phyloP scores from a whole-genome alignment of 2,797 vertebrate species.

The Myotis findleyi region DNA sequence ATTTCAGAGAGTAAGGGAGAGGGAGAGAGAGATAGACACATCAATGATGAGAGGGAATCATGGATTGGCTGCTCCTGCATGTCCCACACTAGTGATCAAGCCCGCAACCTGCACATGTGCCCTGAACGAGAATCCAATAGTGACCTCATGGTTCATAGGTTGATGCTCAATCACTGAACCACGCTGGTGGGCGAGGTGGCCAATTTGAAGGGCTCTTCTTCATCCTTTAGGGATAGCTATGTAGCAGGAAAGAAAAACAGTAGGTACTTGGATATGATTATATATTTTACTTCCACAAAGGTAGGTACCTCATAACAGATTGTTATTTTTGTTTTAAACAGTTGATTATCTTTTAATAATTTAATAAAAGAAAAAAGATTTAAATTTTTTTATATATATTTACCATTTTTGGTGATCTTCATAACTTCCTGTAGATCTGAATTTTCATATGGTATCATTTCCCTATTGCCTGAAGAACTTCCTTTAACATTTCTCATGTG shows the following conservation, averaged over 20 bases:
- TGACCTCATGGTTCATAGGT: no score
- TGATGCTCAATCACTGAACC: no score
- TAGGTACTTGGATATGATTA: neutral
- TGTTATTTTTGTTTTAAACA: neutral
- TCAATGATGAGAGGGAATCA: no score
- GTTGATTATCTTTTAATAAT: neutral
- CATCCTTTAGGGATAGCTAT: neutral
- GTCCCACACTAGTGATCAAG: no score
- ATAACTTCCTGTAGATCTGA: neutral
- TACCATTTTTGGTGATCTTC: neutral
- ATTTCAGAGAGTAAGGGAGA: no score
- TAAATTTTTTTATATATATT: neutral
- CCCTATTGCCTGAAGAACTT: neutral
- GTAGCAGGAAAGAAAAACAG: neutral
- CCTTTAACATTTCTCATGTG: neutral
- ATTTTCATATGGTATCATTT: neutral
- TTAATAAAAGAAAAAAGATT: neutral
- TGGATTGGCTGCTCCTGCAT: no score
- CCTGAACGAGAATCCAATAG: no score
- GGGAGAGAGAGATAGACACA: no score
- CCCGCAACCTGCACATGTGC: no score
- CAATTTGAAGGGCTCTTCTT: neutral
- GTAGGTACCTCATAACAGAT: neutral
- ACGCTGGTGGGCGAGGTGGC: neutral
- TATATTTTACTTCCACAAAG: neutral